Evolutionary conservation across 2,888 invertebrate genomes (phyloP).

Genomic region (Spisula solida): DNA sequence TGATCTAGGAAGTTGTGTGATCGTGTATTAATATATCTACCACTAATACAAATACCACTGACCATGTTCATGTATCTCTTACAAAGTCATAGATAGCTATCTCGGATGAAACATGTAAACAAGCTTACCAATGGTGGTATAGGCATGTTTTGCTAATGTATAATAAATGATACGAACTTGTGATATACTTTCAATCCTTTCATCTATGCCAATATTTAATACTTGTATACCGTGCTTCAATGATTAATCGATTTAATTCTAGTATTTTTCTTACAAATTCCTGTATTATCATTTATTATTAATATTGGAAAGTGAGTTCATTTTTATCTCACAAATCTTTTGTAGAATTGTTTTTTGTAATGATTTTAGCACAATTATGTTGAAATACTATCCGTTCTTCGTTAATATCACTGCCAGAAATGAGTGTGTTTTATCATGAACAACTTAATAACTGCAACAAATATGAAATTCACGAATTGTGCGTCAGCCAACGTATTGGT

Average conservation of each 20-base stretch:
- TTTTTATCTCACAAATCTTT: neutral
- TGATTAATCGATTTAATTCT: neutral
- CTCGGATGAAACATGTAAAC: slow-evolving; percentile 1
- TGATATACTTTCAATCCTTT: neutral
- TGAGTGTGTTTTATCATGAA: neutral
- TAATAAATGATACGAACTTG: neutral
- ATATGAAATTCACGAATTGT: neutral
- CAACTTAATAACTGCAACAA: slow-evolving; percentile 1
- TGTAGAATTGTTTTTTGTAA: neutral
- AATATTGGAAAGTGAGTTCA: neutral
- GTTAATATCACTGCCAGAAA: neutral
- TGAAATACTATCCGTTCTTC: neutral
- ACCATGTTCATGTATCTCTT: too few relatives aligned
- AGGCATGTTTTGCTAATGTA: neutral
- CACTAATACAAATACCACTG: too few relatives aligned
- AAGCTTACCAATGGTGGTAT: neutral
- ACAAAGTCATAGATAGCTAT: neutral
- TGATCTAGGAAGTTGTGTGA: too few relatives aligned
- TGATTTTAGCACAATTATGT: neutral
- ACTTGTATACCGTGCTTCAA: neutral
- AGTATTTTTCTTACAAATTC: neutral
- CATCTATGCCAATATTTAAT: neutral
- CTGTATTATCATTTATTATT: neutral
- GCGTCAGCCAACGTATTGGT: neutral
- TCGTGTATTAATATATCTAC: too few relatives aligned